Evolutionary conservation across 2,888 invertebrate species (phyloP), one percentile per base, ranked within the genome.

Genomic region (Cetonia aurata): DNA sequence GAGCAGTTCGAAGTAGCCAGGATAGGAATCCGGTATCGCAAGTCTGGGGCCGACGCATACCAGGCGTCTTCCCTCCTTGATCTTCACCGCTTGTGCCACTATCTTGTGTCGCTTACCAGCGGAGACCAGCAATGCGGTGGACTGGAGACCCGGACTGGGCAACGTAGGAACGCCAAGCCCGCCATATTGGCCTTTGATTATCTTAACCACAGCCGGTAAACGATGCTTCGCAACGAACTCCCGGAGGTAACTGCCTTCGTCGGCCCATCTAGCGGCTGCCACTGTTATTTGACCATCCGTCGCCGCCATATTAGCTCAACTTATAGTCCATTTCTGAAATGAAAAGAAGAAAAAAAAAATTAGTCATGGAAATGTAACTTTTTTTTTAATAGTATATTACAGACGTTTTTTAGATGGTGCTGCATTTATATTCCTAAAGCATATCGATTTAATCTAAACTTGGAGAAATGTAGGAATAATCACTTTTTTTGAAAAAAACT

Each of bases 151-250:
- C 4, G 95, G 95, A 79, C 93, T 94, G 44, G 96, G 94, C 56
- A 95, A 85, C 0, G 94, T 93, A 1, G 96, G 95, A 15, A 95
- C 95, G 33, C 97, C 97, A 62, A 98, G 89, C 70, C 93, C 94
- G 75, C 94, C 93, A 86, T 96, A 97, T 84, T 96, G 96, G 75
- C 98, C 97, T 85, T 96, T 96, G 79, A 95, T 93, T 81, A 97
- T 94, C 85, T 96, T 96, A 71, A 95, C 94, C 77, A 96, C 92
- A 77, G 91, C 92, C 12, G 97, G 97, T 72, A 93, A 84, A 70
- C 91, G 89, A 80, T 92, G 89, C 82, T 92, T 93, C 15, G 80
- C 72, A 79, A 92, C 91, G 83, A 91, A 92, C 82, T 93, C 92
- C 70, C 91, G 87, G 52, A 93, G 88, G 83, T 92, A 92, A 78